A percentile compares a stretch with the other conserved stretches of the same genome.
Evolutionary conservation across 2,113 vertebrate species (phyloP).

Genomic region (Pelecanus crispus): DNA sequence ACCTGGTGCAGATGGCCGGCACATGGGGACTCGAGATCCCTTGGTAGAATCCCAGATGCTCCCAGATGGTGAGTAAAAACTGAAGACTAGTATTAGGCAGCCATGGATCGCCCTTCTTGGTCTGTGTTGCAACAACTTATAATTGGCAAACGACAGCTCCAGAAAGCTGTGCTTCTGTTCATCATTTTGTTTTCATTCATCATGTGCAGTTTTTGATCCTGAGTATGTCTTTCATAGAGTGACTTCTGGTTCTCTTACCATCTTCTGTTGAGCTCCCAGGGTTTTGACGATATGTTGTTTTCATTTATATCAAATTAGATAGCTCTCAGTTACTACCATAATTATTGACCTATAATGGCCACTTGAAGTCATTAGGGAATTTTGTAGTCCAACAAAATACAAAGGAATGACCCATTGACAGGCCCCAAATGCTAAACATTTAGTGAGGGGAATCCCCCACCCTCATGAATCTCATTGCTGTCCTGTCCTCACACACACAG

Average conservation of each 20-base stretch:
- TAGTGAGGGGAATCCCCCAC: neutral
- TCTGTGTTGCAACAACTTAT: neutral
- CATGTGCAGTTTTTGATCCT: neutral
- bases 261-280: neutral
- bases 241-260: neutral
- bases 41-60: neutral
- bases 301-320: conserved; percentile 21
- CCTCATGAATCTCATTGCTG: neutral
- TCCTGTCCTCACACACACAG: neutral
- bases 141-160: neutral
- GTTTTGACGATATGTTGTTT: neutral
- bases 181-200: neutral
- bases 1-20: neutral
- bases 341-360: conserved; percentile 25
- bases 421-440: neutral
- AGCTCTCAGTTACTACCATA: conserved; percentile 2
- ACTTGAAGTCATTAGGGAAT: conserved; percentile 18
- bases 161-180: neutral
- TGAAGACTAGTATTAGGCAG: neutral
- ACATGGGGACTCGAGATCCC: neutral
- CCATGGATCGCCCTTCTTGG: neutral
- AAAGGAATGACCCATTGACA: conserved; percentile 26
- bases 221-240: neutral
- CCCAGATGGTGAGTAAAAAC: neutral
- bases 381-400: neutral